These are phyloP conservation scores for Poliocrania exsul DNA, from an alignment of 2,797 vertebrate genomes.

Conservation along the genomic window DNA sequence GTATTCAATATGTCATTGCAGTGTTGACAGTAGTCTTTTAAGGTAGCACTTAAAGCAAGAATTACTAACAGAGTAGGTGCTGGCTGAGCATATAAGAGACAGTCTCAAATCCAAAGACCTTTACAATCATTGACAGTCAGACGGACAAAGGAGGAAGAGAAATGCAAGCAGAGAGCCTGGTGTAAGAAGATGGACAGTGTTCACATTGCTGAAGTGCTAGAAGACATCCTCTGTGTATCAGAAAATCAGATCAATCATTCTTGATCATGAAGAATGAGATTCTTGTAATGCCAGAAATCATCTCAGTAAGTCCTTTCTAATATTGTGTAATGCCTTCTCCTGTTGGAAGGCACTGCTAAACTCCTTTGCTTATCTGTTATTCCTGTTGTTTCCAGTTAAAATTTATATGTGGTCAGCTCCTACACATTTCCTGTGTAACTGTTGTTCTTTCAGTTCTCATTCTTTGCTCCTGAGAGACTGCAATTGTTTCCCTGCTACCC, in stretches of 20 bases:
- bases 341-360: not conserved
- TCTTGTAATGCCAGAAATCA: not conserved
- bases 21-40: not conserved
- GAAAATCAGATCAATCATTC: not conserved
- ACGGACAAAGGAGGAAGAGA: not conserved
- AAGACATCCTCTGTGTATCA: not conserved
- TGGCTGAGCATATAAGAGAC: not conserved
- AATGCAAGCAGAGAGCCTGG: not conserved
- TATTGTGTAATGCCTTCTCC: too few relatives aligned
- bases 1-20: not conserved
- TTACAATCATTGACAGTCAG: not conserved
- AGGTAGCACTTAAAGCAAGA: not conserved
- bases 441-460: not conserved
- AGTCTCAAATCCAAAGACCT: not conserved
- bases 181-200: not conserved
- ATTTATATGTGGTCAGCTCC: not conserved
- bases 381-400: not conserved
- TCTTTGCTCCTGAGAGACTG: not conserved
- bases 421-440: not conserved
- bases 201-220: not conserved
- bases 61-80: accelerated
- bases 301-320: not conserved
- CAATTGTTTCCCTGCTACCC: not conserved
- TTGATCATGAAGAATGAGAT: accelerated
- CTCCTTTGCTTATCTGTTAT: not conserved